Evolutionary conservation across 2,113 vertebrate species (phyloP), one percentile per base, ranked within the genome.

Genomic region (Erythrocebus patas): DNA sequence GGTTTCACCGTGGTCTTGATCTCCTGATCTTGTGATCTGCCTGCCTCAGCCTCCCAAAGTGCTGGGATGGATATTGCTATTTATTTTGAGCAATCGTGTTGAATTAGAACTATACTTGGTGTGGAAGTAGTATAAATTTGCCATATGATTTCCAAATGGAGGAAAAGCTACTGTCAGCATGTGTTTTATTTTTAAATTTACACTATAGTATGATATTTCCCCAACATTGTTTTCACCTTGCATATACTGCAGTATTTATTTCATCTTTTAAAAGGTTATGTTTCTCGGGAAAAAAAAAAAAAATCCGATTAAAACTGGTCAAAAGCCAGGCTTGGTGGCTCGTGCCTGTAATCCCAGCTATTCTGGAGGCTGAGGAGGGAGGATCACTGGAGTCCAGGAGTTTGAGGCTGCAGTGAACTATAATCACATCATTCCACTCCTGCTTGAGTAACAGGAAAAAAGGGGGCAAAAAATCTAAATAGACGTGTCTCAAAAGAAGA

Each of bases 181-280:
- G 99, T 99, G 98, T 99, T 99, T 98, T 99, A 98, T 99, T 99
- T 99, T 99, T 99, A 98, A 98, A 99, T 99, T 99, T 99, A 99
- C 99, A 99, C 99, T 99, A 99, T 99, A 99, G 99, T 98, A 98
- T 99, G 99, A 98, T 99, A 99, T 99, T 98, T 98, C 98, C 98
- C 99, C 98, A 98, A 99, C 99, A 99, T 99, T 98, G 99, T 99
- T 99, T 99, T 99, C 99, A 99, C 98, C 99, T 99, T 99, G 99
- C 99, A 99, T 99, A 99, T 99, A 99, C 99, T 99, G 99, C 99
- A 99, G 99, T 99, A 99, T 99, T 99, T 99, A 99, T 99, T 99
- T 99, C 99, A 99, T 99, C 98, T 99, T 99, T 99, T 99, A 99
- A 99, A 99, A 99, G 97, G 99, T 99, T 99, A 99, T 98, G 99